Percentiles rank a stretch among this genome's conserved stretches.
phyloP scores from a whole-genome alignment of 2,797 vertebrate species.

The Hybognathus amarus region DNA sequence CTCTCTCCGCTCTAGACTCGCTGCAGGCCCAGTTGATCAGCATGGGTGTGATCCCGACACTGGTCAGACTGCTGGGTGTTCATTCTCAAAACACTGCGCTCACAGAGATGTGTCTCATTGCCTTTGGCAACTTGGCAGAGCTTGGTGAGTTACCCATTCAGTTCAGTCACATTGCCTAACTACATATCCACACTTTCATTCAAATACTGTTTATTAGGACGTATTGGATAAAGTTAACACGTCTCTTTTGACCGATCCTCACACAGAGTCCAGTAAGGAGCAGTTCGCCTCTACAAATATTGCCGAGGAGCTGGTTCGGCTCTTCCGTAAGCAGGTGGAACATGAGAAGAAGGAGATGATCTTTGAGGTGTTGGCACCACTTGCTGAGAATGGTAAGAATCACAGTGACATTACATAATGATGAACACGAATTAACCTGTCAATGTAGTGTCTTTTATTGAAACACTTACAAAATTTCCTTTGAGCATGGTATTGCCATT shows the following conservation, averaged over 20 bases:
- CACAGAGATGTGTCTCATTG: conserved; percentile 99
- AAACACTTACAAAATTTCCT: not conserved
- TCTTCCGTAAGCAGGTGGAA: conserved; percentile 95
- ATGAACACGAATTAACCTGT: not conserved
- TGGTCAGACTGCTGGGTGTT: conserved; percentile 95
- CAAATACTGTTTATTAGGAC: not conserved
- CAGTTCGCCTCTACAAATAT: conserved; percentile 97
- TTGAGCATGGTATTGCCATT: not conserved
- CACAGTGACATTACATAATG: not conserved
- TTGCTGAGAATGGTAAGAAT: conserved; percentile 95
- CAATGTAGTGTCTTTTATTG: not conserved
- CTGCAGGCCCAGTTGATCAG: conserved; percentile 97
- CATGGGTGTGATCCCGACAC: conserved; percentile 97
- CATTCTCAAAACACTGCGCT: conserved; percentile 93
- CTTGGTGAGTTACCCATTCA: conserved; percentile 68
- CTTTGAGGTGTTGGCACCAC: conserved; percentile 96
- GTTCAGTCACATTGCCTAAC: not conserved
- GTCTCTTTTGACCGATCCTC: not conserved
- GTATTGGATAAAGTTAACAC: conserved; percentile 85
- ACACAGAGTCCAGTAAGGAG: conserved; percentile 80
- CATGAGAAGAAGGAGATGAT: conserved; percentile 99
- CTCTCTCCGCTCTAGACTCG: conserved; percentile 81
- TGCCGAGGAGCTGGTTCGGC: conserved; percentile 93
- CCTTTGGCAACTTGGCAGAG: conserved; percentile 97
- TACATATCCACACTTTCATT: conserved; percentile 76